phyloP scores from a whole-genome alignment of 1,140 invertebrate species.

The Drosophila orena region DNA sequence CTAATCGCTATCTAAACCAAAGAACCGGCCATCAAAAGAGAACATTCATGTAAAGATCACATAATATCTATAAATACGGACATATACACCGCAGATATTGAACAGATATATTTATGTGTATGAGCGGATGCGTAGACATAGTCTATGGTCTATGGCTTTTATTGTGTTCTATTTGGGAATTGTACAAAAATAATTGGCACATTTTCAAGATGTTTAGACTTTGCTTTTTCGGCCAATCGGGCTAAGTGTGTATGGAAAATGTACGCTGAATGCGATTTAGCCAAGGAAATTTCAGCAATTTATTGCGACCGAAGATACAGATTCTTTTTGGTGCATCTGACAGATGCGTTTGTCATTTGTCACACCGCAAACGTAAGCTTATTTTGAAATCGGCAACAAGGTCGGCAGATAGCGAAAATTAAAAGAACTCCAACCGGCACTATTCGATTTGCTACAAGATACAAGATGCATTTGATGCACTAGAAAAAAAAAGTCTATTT shows the following conservation, averaged over 20 bases:
- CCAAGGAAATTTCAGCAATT: constrained; percentile 11
- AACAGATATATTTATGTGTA: constrained; percentile 4
- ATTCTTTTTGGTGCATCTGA: constrained; percentile 25
- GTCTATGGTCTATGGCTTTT: constrained; percentile 34
- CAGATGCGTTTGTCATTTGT: constrained; percentile 45
- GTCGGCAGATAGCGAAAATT: constrained; percentile 28
- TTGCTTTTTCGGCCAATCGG: constrained; percentile 5
- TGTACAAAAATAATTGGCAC: constrained; percentile 69
- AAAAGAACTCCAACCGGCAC: constrained; percentile 8
- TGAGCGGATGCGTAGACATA: constrained; percentile 10
- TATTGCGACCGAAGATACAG: constrained; percentile 8
- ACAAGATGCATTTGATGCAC: constrained; percentile 5
- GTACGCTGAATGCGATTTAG: constrained; percentile 3
- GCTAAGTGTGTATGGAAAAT: constrained; percentile 29
- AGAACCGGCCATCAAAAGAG: constrained; percentile 25
- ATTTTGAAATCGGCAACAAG: constrained; percentile 42
- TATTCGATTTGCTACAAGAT: constrained; percentile 11
- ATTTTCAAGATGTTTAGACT: constrained; percentile 60
- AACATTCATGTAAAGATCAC: constrained; percentile 41
- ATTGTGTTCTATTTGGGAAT: constrained; percentile 72
- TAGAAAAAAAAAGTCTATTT: neutral
- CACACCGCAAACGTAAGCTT: constrained; percentile 37
- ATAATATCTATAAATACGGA: constrained; percentile 43
- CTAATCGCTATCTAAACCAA: constrained; percentile 38
- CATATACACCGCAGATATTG: constrained; percentile 6